Base-by-base conservation (phyloP, 1,140 invertebrate species). In the Dufourea novaeangliae region DNA sequence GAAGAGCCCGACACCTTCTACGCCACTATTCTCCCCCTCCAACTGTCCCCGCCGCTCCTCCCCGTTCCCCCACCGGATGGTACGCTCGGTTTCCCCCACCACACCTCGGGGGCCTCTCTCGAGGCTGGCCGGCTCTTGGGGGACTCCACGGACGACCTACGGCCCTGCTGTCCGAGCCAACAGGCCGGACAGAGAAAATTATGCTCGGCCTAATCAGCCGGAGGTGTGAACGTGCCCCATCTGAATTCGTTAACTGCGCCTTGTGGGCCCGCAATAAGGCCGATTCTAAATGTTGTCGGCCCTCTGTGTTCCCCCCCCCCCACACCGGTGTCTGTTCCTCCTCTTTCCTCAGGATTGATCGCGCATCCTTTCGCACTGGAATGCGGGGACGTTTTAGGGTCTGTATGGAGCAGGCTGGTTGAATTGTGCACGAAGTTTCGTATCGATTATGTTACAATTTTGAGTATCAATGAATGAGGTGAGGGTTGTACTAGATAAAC, bases 1-100 rank as follows among this genome's bases (percentile, higher is more conserved):
- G 79, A 88, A 91, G 90, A 92, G 92, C 87, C 91, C 90, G 90
- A 92, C 91, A 91, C 91, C 88, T 92, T 91, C 87, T 88, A 79
- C 88, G 82, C 83, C 86, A 84, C 78, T 72, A 61, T 82, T 67
- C 50, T 34, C 46, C 52, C 82, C 67, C 67, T 68, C 79, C 73
- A 74, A 20, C 7, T 22, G 29, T 14, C 57, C 63, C 71, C 80
- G 11, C 82, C 78, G 78, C 73, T 59, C 71, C 79, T 67, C 74
- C 64, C 54, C n/a, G n/a, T 66, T 73, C 57, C 34, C 41, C 69
- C 80, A 72, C 78, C 84, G 59, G 14, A n/a, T 1, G 0, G 0
- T 2, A 10, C n/a, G 22, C 37, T 22, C 27, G 22, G 34, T 4
- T 83, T 63, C 78, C 29, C 70, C 82, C 59, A 74, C 82, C 72